Percentiles rank a stretch among this genome's conserved stretches.
phyloP scores from a whole-genome alignment of 2,113 vertebrate genomes.

The Leuciscus idus region DNA sequence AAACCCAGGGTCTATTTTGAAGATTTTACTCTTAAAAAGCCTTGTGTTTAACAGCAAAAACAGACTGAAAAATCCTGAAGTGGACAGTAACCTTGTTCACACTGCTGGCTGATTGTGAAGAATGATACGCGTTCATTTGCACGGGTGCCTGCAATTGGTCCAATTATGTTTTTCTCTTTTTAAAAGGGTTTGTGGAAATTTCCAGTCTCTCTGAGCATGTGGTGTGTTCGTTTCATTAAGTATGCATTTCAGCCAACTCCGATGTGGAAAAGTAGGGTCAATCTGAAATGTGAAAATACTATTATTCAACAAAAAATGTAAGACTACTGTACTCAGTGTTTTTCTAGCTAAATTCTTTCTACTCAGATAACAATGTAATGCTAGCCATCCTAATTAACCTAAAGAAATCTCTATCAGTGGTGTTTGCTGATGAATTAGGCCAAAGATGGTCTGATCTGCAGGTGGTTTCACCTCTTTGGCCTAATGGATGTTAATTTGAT shows the following conservation, averaged over 20 bases:
- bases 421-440: background rate
- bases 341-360: background rate
- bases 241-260: slow-evolving; percentile 21
- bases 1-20: background rate
- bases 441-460: background rate
- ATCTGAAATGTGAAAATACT: background rate
- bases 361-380: background rate
- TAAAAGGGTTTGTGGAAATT: slow-evolving; percentile 21
- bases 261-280: background rate
- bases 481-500: slow-evolving; percentile 48
- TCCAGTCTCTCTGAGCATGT: background rate
- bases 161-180: background rate
- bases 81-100: background rate
- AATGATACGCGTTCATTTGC: slow-evolving; percentile 6
- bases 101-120: background rate
- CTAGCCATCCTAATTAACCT: slow-evolving; percentile 23
- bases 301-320: background rate
- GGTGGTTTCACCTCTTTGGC: slow-evolving; percentile 28
- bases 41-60: background rate
- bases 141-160: background rate
- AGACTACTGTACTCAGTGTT: background rate
- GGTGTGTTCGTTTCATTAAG: background rate
- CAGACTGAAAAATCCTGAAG: background rate
- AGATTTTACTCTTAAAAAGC: background rate
- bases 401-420: slow-evolving; percentile 9